A percentile compares a stretch with the other conserved stretches of the same genome.
phyloP scores from a whole-genome alignment of 1,140 invertebrate species.

The Colletes gigas region DNA sequence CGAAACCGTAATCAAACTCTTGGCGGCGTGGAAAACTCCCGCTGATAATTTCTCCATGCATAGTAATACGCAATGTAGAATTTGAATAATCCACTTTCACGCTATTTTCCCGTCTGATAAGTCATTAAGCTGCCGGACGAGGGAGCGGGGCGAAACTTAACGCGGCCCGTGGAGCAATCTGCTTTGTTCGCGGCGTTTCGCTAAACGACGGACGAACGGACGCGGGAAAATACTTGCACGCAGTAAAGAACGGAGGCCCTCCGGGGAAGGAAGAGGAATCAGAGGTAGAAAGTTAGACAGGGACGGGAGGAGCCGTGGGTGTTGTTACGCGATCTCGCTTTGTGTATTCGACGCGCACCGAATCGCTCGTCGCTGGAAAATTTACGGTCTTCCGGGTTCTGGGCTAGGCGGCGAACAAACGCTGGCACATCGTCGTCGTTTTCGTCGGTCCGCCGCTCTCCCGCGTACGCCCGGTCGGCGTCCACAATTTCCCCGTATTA shows the following conservation, averaged over 20 bases:
- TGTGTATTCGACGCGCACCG: slow-evolving; percentile 56
- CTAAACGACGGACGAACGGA: not conserved
- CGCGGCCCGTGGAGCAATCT: slow-evolving; percentile 25
- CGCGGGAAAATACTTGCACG: slow-evolving; percentile 11
- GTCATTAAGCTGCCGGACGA: slow-evolving; percentile 41
- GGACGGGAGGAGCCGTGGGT: not conserved
- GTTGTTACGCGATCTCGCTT: slow-evolving; percentile 49
- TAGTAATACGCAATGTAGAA: slow-evolving; percentile 48
- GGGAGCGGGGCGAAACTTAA: slow-evolving; percentile 38
- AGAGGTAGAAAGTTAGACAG: not conserved
- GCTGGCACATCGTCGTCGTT: slow-evolving; percentile 9
- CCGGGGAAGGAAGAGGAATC: not conserved
- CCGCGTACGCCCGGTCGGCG: slow-evolving; percentile 23
- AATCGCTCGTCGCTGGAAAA: slow-evolving; percentile 61
- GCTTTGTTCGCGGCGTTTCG: slow-evolving; percentile 17
- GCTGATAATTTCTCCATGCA: slow-evolving; percentile 51
- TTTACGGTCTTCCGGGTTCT: slow-evolving; percentile 55
- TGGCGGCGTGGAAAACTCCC: not conserved
- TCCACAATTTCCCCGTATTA: slow-evolving; percentile 56
- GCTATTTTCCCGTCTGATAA: slow-evolving; percentile 53
- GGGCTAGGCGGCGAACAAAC: slow-evolving; percentile 20
- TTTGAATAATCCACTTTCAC: slow-evolving; percentile 53
- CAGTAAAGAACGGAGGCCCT: not conserved
- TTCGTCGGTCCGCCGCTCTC: slow-evolving; percentile 1
- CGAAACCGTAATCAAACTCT: slow-evolving; percentile 29